Conservation (phyloP, 30 jellyfish, hydroid and myxozoan species). For the Turritopsis rubra region DNA sequence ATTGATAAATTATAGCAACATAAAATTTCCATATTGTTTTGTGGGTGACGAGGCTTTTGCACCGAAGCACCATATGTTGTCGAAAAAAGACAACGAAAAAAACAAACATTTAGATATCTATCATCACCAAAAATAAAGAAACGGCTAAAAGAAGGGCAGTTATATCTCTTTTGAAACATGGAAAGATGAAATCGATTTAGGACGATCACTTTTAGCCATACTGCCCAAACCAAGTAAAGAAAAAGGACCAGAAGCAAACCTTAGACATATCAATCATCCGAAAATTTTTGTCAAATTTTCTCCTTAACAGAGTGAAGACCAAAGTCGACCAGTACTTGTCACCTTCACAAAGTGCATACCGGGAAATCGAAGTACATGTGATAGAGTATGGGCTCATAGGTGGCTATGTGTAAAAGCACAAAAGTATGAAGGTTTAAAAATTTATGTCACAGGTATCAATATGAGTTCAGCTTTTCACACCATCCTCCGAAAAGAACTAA, state of each 20-base stretch:
- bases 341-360: conserved; percentile 32
- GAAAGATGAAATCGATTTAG: conserved; percentile 20
- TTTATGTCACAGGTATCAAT: too few relatives aligned
- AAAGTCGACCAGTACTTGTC: conserved; percentile 35
- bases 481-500: conserved; percentile 1
- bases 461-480: background rate
- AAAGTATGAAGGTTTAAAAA: too few relatives aligned
- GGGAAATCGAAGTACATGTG: conserved; percentile 30
- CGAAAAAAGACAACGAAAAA: too few relatives aligned
- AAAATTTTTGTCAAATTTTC: conserved; percentile 32
- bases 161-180: too few relatives aligned
- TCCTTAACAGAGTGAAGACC: conserved; percentile 22
- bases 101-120: too few relatives aligned
- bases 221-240: conserved; percentile 26
- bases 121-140: too few relatives aligned
- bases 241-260: conserved; percentile 36
- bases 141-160: too few relatives aligned
- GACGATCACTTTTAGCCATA: conserved; percentile 14
- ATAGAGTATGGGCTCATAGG: conserved; percentile 43
- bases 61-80: too few relatives aligned
- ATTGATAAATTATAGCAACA: too few relatives aligned
- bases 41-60: too few relatives aligned
- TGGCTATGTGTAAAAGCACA: conserved; percentile 31
- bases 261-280: conserved; percentile 30
- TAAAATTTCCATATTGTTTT: too few relatives aligned